Evolutionary conservation across 2,888 invertebrate genomes (phyloP), one percentile per base, ranked within the genome.

Genomic region (Ormyrus labotus): DNA sequence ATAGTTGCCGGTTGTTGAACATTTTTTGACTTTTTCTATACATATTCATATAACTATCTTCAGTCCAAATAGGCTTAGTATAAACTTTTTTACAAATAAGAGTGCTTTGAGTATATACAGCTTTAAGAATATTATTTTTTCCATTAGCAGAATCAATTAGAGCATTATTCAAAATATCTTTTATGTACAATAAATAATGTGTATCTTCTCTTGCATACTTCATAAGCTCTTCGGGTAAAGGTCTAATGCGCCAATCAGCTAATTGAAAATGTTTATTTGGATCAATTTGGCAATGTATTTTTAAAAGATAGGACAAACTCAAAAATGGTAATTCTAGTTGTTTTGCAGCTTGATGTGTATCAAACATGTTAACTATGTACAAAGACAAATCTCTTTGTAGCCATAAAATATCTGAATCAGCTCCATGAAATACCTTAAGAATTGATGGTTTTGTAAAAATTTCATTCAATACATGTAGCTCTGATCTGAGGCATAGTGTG

Each of bases 291-390:
- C 98, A 97, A 89, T 96, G 98, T 72, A 92, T 92, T 86, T 94
- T 92, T 55, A 99, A 92, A 57, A 99, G 92, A 89, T 94, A 94
- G 0, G 96, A 95, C 70, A 97, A 92, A 5, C 97, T 97, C 1
- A 95, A 92, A 13, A 94, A 93, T 0, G 94, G 92, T 82, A 96
- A 92, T 47, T 93, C 93, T 0, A 99, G 92, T 3, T 94, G 92
- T 83, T 95, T 94, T 0, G 97, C 95, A 0, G 98, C 99, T 88
- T 96, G 95, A 88, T 97, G 94, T 0, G 99, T 99, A 90, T 99
- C 99, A 89, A 99, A 99, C 94, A 99, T 94, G 84, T 99, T 98
- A 0, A 99, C 98, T 3, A 99, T 91, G 89, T 99, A 99, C 1
- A 99, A 89, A 0, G 98, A 96, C 77, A 99, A 94, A 92, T 99